Base-by-base conservation (phyloP, 2,888 invertebrate genomes). In the Physocephala rufipes region DNA sequence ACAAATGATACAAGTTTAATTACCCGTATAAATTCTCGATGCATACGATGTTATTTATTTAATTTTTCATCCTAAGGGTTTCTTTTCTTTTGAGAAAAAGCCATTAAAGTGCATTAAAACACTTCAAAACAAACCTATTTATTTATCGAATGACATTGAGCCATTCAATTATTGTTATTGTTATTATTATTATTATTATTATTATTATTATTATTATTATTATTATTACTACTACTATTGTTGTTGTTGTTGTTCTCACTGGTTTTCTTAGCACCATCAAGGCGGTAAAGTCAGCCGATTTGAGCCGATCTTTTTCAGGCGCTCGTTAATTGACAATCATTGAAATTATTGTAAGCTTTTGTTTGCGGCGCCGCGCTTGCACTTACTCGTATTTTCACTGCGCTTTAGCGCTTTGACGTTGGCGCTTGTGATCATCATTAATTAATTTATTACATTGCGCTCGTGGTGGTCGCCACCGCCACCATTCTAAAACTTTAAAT, bases 141-240 rank as follows among this genome's bases (percentile, higher is more conserved):
- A 36, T 7, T 36, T 36, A 55, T 63, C 45, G 55, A 55, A 70
- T 63, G 64, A 62, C 64, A 51, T 36, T 58, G 55, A 51, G 49
- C 43, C 36, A 51, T 61, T 61, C 30, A n/a, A 51, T 16, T 36
- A 55, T 36, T 49, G 19, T 36, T 24, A 28, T 30, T 59, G 45
- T 67, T 45, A 47, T 65, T 66, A 58, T 67, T 55, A 19, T 19
- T 58, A 58, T 49, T 30, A 16, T 24, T 67, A 59, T 45, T 59
- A 16, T 24, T 58, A 59, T 16, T 28, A 12, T 2, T 21, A 64
- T 26, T 12, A 26, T n/a, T n/a, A n/a, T n/a, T n/a, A n/a, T n/a
- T n/a, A n/a, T n/a, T n/a, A n/a, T n/a, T n/a, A n/a, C n/a, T n/a
- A n/a, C n/a, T 47, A 51, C 19, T 36, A 55, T 36, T 49, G 19